Evolutionary conservation across 2,888 invertebrate genomes (phyloP), one percentile per base, ranked within the genome.

Genomic region (Tetramorium bicarinatum): DNA sequence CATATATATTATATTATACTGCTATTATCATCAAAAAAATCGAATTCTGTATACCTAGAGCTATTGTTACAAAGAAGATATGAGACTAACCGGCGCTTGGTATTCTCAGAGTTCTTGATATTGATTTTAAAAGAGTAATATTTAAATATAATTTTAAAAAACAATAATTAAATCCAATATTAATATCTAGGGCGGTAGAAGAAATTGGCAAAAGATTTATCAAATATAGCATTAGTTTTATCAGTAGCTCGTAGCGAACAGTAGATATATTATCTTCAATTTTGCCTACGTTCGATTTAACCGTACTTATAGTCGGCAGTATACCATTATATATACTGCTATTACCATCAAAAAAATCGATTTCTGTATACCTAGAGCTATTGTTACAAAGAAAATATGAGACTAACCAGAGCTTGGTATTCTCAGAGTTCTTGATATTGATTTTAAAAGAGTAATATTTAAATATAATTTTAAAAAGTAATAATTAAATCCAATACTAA

Each of bases 301-400:
- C 52, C 3, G 64, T 64, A 54, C 34, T 75, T 25, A 18, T 52
- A 66, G 76, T 77, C 76, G 76, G 64, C 25, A 77, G 8, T 18
- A 25, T 64, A 76, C 18, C 52, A 6, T 75, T 49, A 8, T n/a
- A n/a, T n/a, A n/a, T 6, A 13, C 2, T 49, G 11, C 41, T 25
- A 11, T 38, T 76, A 41, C 1, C 41, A 54, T n/a, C 13, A 13
- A n/a, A 9, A 77, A 64, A 54, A 66, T 66, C 15, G n/a, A 66
- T 77, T 66, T 15, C n/a, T 77, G 15, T 47, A 9, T 44, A 38
- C 0, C n/a, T 44, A n/a, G n/a, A n/a, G n/a, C n/a, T n/a, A 34
- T 34, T 34, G 7, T 18, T 11, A 38, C 29, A 2, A 15, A 52
- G 18, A 13, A 25, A 1, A 25, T 11, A 13, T 1, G 15, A 64